These are phyloP conservation scores for Taenioides sp. DNA, from an alignment of 2,797 vertebrate species.

Conservation along the genomic window DNA sequence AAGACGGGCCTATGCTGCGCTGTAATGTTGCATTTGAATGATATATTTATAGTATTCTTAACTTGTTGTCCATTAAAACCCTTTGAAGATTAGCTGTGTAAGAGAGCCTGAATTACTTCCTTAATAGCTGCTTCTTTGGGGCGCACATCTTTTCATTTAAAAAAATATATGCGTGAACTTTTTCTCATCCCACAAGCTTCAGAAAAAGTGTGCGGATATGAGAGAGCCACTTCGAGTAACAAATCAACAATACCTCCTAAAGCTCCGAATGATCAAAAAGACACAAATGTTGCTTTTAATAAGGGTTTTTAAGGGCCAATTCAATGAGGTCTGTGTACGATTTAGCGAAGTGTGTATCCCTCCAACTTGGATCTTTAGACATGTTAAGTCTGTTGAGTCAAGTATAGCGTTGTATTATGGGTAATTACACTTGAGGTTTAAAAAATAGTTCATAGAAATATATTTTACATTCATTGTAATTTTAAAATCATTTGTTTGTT, in stretches of 20 bases:
- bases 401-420: conserved; percentile 11
- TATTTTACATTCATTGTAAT: not conserved
- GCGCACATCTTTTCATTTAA: conserved; percentile 33
- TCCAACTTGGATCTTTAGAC: conserved; percentile 72
- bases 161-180: conserved; percentile 32
- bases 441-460: not conserved
- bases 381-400: conserved; percentile 48
- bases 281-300: conserved; percentile 56
- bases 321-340: conserved; percentile 25
- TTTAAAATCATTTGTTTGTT: not conserved
- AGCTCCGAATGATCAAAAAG: conserved; percentile 35
- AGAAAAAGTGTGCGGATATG: conserved; percentile 19
- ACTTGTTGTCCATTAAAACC: conserved; percentile 71
- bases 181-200: conserved; percentile 38
- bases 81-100: conserved; percentile 61
- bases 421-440: not conserved
- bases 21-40: conserved; percentile 47
- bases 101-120: conserved; percentile 61
- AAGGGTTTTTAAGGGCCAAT: conserved; percentile 47
- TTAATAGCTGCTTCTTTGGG: conserved; percentile 39
- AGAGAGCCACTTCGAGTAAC: conserved; percentile 28
- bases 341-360: conserved; percentile 33
- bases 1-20: conserved; percentile 55
- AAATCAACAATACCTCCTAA: conserved; percentile 45
- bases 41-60: conserved; percentile 59